A percentile compares a stretch with the other conserved stretches of the same genome.
Evolutionary conservation across 2,888 invertebrate species (phyloP).

Genomic region (Tenthredo livida): DNA sequence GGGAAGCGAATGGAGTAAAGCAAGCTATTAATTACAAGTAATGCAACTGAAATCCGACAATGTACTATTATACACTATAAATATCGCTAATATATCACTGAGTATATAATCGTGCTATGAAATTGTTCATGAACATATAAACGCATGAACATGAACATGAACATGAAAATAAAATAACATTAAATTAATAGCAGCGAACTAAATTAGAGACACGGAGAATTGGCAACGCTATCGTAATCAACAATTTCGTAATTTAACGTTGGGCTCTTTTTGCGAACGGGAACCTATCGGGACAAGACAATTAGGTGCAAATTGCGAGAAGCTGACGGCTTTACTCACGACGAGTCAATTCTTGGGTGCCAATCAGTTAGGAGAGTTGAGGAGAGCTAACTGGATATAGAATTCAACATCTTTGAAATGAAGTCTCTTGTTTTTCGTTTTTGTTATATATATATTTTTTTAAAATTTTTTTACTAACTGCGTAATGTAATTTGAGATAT

Average conservation of each 20-base stretch:
- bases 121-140: neutral
- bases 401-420: neutral
- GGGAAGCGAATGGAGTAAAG: neutral
- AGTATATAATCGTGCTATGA: too few species aligned
- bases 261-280: neutral
- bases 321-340: neutral
- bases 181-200: neutral
- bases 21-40: neutral
- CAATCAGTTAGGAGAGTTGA: constrained; percentile 7
- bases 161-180: neutral
- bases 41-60: neutral
- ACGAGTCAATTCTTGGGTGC: neutral
- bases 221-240: neutral
- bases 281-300: neutral
- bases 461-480: neutral
- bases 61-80: neutral
- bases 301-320: neutral
- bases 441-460: neutral
- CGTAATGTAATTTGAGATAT: neutral
- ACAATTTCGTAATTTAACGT: neutral
- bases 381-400: neutral
- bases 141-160: too few species aligned
- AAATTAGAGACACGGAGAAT: neutral
- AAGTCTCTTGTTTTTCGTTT: neutral
- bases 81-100: neutral